phyloP scores from a whole-genome alignment of 2,113 vertebrate species.

The Scalopus aquaticus region DNA sequence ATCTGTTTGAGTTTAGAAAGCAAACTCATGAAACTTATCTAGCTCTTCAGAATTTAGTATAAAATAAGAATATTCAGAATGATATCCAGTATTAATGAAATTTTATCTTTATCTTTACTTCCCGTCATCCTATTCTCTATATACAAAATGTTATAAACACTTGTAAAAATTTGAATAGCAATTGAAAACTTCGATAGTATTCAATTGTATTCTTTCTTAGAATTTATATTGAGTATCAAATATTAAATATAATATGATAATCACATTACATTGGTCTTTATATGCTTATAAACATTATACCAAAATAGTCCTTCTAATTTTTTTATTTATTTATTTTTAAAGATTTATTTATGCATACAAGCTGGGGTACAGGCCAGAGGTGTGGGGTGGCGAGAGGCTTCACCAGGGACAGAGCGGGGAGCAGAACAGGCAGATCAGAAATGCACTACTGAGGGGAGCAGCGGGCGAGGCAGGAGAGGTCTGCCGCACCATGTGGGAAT shows the following conservation, averaged over 20 bases:
- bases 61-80: background rate
- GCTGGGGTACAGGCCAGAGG: too few species aligned
- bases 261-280: background rate
- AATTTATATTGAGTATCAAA: background rate
- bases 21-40: background rate
- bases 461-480: too few species aligned
- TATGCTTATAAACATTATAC: background rate
- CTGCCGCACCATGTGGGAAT: too few species aligned
- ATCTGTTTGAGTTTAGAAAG: background rate
- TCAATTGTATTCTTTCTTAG: background rate
- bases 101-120: background rate
- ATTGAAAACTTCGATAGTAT: too few species aligned
- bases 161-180: too few species aligned
- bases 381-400: too few species aligned
- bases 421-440: too few species aligned
- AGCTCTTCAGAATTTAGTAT: background rate
- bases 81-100: background rate
- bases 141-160: background rate
- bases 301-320: background rate
- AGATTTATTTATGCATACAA: too few species aligned
- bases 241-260: background rate
- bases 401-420: too few species aligned
- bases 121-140: background rate
- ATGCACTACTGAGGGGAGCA: too few species aligned
- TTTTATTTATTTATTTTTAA: too few species aligned